Base-by-base conservation (phyloP, 1,140 invertebrate species). In the Eumaeus atala region DNA sequence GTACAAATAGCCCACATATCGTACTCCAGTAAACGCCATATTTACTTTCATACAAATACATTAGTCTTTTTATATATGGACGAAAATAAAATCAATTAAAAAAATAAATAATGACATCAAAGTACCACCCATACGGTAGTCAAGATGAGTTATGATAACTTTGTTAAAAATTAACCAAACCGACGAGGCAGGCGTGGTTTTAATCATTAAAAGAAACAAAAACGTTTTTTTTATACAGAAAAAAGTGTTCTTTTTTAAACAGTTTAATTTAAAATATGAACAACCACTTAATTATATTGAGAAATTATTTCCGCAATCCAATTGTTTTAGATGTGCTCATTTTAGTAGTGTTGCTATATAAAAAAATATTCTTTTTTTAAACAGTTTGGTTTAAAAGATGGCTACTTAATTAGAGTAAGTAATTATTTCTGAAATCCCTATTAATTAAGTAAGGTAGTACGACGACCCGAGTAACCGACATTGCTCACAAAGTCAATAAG, bases 41-140 rank as follows among this genome's bases (percentile, higher is more conserved):
- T 28, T 28, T 28, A 6, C 6, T 28, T 28, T 28, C 21, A 28
- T 6, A 28, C 2, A n/a, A 28, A 28, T 3, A 28, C 21, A 3
- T 28, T 6, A 2, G 21, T 3, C 21, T 28, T 28, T 28, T 28
- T 28, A n/a, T 28, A 28, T 3, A 28, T 28, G 21, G 6, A 28
- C 21, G 21, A 2, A 28, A 28, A 28, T 44, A 16, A 42, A 38
- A 34, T 57, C 55, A 57, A 57, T 57, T 57, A 51, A 57, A 57
- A 57, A 57, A 57, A 51, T 57, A 57, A 57, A 57, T 57, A 57
- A 57, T 57, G 55, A 57, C 40, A 49, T 57, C 33, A 57, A 10
- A 47, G 48, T 37, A 50, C 14, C 55, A 57, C 55, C 55, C 55
- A 51, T 47, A 17, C 55, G 17, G 55, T 57, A 57, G 55, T 57